Evolutionary conservation across 2,888 invertebrate genomes (phyloP), one percentile per base, ranked within the genome.

Genomic region (Diarsia rubi): DNA sequence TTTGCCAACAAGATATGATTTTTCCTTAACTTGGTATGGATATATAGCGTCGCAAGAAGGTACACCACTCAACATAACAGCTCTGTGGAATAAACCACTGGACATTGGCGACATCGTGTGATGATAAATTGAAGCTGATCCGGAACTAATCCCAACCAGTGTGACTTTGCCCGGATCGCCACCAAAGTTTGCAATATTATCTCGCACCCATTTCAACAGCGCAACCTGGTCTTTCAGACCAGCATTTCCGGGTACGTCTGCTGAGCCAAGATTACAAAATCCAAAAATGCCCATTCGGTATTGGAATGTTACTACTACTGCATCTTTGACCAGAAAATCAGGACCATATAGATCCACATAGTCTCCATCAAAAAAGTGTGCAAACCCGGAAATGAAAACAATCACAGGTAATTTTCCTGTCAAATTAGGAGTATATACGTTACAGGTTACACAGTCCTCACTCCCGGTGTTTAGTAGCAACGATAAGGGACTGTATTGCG

Each of bases 231-330:
- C 93, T 78, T 97, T 97, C 21, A 97, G 83, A 0, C 97, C 97
- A 78, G 97, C 97, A 88, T 97, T 97, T 1, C 97, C 97, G 0
- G 97, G 97, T 0, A 97, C 97, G 69, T 96, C 96, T 63, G 88
- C 85, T 14, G 97, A 97, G 14, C 91, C 92, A 0, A 97, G 93
- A 24, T 97, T 97, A 1, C 97, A 90, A 83, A 97, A 97, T 9
- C 97, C 97, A 1, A 97, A 85, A 0, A 95, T 93, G 1, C 96
- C 97, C 3, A 94, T 86, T 77, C 97, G 93, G 83, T 97, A 97
- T 86, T 97, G 97, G 0, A 97, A 87, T 0, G 97, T 97, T 0
- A 97, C 97, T 42, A 97, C 84, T 3, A 97, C 91, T 0, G 97
- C 92, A 77, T 94, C 94, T 84, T 97, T 94, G 11, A 97, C 94